Conservation (phyloP, 2,888 invertebrate genomes). For the Cheilosia impressa region DNA sequence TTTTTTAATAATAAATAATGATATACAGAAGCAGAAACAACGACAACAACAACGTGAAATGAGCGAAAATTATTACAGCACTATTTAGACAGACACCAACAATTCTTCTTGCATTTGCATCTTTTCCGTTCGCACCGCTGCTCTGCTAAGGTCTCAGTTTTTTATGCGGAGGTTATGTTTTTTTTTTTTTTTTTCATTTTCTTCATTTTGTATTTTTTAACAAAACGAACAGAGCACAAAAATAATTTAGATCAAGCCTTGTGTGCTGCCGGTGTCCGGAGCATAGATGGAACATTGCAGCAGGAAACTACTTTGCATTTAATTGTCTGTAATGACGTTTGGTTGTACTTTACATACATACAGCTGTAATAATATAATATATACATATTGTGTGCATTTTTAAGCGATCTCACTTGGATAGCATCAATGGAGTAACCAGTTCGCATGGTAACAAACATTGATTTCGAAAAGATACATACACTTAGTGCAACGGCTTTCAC, state of each 20-base stretch:
- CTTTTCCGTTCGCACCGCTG: slow-evolving; percentile 62
- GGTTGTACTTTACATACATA: slow-evolving; percentile 37
- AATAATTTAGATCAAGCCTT: slow-evolving; percentile 73
- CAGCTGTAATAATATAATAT: slow-evolving; percentile 36
- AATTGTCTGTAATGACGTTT: slow-evolving; percentile 84
- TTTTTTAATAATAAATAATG: slow-evolving; percentile 74
- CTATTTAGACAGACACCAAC: slow-evolving; percentile 68
- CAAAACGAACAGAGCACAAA: slow-evolving; percentile 70
- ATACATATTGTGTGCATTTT: slow-evolving; percentile 51
- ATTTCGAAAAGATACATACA: slow-evolving; percentile 45
- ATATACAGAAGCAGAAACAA: slow-evolving; percentile 71
- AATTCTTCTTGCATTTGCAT: slow-evolving; percentile 73
- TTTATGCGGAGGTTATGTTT: slow-evolving; percentile 54
- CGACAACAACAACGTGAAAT: slow-evolving; percentile 61
- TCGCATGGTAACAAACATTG: slow-evolving; percentile 28
- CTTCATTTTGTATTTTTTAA: slow-evolving; percentile 38
- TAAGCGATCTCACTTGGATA: slow-evolving; percentile 65
- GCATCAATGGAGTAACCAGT: slow-evolving; percentile 58
- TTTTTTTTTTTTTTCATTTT: slow-evolving; percentile 36
- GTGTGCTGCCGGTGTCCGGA: slow-evolving; percentile 26
- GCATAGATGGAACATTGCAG: slow-evolving; percentile 70
- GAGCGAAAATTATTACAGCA: slow-evolving; percentile 72
- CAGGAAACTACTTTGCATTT: slow-evolving; percentile 84
- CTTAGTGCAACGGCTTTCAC: slow-evolving; percentile 27
- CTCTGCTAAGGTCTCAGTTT: slow-evolving; percentile 55